Evolutionary conservation across 1,140 invertebrate genomes (phyloP), one percentile per base, ranked within the genome.

Genomic region (Samia ricini): DNA sequence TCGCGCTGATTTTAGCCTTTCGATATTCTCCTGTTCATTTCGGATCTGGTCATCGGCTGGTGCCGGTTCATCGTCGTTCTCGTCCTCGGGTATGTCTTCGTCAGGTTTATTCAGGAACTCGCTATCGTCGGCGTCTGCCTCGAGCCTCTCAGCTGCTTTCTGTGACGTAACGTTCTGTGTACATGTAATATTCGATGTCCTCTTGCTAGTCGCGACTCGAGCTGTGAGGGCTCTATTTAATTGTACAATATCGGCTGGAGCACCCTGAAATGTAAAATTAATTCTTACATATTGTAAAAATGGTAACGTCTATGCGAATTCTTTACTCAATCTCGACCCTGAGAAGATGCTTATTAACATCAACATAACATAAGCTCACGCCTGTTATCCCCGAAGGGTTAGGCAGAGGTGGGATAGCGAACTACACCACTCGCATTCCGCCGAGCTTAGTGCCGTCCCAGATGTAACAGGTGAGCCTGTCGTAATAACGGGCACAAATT

Each of bases 201-300:
- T 69, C 69, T 86, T 85, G 61, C 77, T 81, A 8, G 77, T 66
- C 20, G 77, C 66, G 7, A 88, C 76, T 19, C 87, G 78, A 10
- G 76, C 56, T 8, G 74, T 72, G 2, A 98, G 84, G 1, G 95
- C 93, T 74, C 92, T 92, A 73, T 95, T 92, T 42, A 98, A 82
- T 69, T 95, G 93, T 56, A 94, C 94, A 8, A 95, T 94, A 79
- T 98, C 96, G 57, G 94, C 95, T 0, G 94, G 94, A 58, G 93
- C 94, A 15, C 95, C 95, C 95, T 96, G 90, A 22, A 92, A 72
- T 72, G 15, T 24, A 15, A 50, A 18, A 20, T 3, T 5, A 26
- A n/a, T n/a, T n/a, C n/a, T n/a, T n/a, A 1, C n/a, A 57, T 33
- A 33, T 8, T 56, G n/a, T 57, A 36, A 18, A 56, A 1, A 19